Percentiles rank a stretch among this genome's conserved stretches.
phyloP scores from a whole-genome alignment of 1,140 invertebrate genomes.

The Trichogramma pretiosum region DNA sequence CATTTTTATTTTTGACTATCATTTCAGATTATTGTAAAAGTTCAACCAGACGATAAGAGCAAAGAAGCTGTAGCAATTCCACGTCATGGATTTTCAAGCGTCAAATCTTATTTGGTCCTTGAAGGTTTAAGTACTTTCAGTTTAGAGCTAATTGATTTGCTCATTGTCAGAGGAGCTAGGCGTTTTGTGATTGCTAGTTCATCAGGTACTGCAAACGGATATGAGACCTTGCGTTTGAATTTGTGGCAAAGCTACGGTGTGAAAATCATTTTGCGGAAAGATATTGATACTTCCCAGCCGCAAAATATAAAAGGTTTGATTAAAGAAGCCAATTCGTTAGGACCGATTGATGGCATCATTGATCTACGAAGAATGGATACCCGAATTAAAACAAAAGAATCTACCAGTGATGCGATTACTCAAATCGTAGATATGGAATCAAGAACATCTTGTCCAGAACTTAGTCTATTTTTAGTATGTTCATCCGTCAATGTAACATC shows the following conservation, averaged over 20 bases:
- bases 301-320: conserved; percentile 20
- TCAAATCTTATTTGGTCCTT: conserved; percentile 46
- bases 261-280: conserved; percentile 9
- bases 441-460: conserved; percentile 3
- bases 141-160: conserved; percentile 82
- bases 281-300: conserved; percentile 30
- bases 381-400: conserved; percentile 3
- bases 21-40: conserved; percentile 22
- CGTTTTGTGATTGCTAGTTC: conserved; percentile 73
- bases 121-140: conserved; percentile 86
- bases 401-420: conserved; percentile 9
- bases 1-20: too few species aligned
- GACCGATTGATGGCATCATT: conserved; percentile 20
- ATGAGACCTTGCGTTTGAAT: conserved; percentile 33
- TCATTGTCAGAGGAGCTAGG: conserved; percentile 68
- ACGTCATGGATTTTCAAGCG: conserved; percentile 22
- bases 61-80: conserved; percentile 3
- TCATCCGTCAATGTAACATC: background rate
- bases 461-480: conserved; percentile 20
- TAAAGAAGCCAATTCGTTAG: conserved; percentile 14
- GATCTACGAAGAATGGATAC: conserved; percentile 14
- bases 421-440: conserved; percentile 20
- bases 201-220: conserved; percentile 53
- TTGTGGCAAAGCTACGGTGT: conserved; percentile 20
- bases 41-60: conserved; percentile 12